Evolutionary conservation across 2,888 invertebrate genomes (phyloP).

Genomic region (Drosophila tanythrix): DNA sequence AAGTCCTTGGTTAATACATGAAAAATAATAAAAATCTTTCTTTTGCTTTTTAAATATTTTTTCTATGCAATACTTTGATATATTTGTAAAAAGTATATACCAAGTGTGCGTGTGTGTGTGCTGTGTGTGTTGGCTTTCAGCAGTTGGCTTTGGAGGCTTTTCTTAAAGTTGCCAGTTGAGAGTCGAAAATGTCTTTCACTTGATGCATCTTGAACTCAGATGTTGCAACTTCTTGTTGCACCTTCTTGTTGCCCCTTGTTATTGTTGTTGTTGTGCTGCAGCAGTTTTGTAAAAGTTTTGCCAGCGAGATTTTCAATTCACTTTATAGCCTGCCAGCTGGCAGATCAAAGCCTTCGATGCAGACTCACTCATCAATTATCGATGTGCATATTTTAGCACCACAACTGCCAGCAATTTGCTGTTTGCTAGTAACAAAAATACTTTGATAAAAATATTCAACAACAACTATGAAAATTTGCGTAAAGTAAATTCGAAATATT

Average conservation of each 20-base stretch:
- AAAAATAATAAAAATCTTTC: neutral
- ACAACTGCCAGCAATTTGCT: neutral
- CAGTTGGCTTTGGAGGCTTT: conserved; percentile 3
- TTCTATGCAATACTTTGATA: neutral
- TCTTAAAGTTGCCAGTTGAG: conserved; percentile 14
- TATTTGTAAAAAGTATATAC: neutral
- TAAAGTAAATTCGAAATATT: neutral
- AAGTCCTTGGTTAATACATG: neutral
- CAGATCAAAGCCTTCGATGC: conserved; percentile 36
- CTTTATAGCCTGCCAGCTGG: conserved; percentile 14
- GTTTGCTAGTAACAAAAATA: neutral
- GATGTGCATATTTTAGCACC: neutral
- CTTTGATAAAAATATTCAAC: neutral
- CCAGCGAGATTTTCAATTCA: conserved; percentile 2
- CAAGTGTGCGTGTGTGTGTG: neutral
- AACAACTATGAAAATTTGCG: neutral
- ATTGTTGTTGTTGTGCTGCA: conserved; percentile 12
- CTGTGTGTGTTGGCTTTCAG: conserved; percentile 7
- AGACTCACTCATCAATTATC: conserved; percentile 3
- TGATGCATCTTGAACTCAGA: conserved; percentile 9
- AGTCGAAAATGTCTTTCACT: conserved; percentile 45
- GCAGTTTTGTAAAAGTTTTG: conserved; percentile 15
- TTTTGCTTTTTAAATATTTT: neutral
- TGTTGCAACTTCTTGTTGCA: conserved; percentile 6
- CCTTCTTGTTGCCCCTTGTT: conserved; percentile 11